Evolutionary conservation across 2,888 invertebrate species (phyloP), one percentile per base, ranked within the genome.

Genomic region (Polyommatus icarus): DNA sequence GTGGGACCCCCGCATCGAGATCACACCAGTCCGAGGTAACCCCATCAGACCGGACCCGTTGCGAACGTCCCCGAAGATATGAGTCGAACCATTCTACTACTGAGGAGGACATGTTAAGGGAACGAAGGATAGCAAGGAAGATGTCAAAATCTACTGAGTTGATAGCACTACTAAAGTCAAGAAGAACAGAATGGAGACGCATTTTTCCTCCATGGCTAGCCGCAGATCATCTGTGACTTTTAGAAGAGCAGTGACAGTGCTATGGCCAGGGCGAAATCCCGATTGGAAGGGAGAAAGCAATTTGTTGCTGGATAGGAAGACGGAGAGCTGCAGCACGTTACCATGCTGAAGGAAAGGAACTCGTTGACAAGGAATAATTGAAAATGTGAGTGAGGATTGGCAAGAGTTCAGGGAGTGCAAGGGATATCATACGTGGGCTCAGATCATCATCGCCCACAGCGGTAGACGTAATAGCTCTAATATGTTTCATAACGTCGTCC

Each of bases 351-450:
- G 54, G 57, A n/a, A 57, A 57, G 57, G n/a, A 57, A 57, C 57
- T 57, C 57, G 12, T 15, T 50, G 12, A 50, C 50, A 50, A 50
- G 0, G 50, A 50, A 50, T 50, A 50, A 15, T 72, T 72, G n/a
- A 72, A 72, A 15, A 32, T 72, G 18, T 72, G 72, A 36, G 72
- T 72, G 4, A 72, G 40, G 4, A 72, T 72, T 32, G 72, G 72
- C 29, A 72, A 6, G 12, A 72, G 72, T 36, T 72, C 72, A 40
- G 72, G 72, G 0, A 72, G 29, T 6, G 36, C 29, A 32, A 72
- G 72, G 36, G 12, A 36, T 18, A 72, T 32, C 72, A 72, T 72
- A 32, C 72, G 29, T 10, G 40, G n/a, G 18, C 72, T 72, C 18
- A 72, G 29, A 8, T 32, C 32, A 72, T 32, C 18, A 18, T 12